phyloP scores from a whole-genome alignment of 1,140 invertebrate species.

The Neuroterus valhalla region DNA sequence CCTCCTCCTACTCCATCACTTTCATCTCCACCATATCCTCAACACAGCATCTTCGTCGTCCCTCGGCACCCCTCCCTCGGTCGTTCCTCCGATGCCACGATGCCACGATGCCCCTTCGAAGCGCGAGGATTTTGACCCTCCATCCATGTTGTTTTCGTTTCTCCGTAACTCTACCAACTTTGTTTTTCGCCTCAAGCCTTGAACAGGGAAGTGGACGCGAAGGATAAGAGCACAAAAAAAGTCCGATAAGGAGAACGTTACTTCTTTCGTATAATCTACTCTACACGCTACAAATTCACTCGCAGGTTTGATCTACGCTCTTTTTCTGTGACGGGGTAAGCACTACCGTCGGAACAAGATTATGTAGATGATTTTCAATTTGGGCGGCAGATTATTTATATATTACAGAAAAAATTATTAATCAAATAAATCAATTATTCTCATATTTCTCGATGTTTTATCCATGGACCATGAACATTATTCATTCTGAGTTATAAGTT shows the following conservation, averaged over 20 bases:
- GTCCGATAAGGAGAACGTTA: slow-evolving; percentile 55
- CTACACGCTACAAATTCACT: slow-evolving; percentile 49
- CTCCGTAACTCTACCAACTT: slow-evolving; percentile 72
- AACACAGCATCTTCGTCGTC: slow-evolving; percentile 34
- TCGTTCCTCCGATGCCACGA: slow-evolving; percentile 51
- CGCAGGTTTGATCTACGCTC: background rate
- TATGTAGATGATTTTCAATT: too few species aligned
- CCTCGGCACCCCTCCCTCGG: slow-evolving; percentile 35
- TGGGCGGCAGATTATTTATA: too few species aligned
- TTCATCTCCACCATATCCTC: slow-evolving; percentile 47
- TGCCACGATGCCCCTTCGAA: slow-evolving; percentile 63
- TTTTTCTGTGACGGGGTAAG: too few species aligned
- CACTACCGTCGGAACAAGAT: too few species aligned
- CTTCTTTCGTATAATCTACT: slow-evolving; percentile 46
- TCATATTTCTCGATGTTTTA: too few species aligned
- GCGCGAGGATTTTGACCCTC: slow-evolving; percentile 75
- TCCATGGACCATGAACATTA: too few species aligned
- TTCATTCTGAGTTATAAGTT: too few species aligned
- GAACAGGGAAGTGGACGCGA: background rate
- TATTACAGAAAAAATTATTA: too few species aligned
- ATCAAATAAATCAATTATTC: too few species aligned
- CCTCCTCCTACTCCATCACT: slow-evolving; percentile 44
- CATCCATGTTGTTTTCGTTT: slow-evolving; percentile 75
- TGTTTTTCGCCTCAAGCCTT: slow-evolving; percentile 68
- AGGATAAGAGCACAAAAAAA: slow-evolving; percentile 47